Percentiles rank a stretch among this genome's conserved stretches.
phyloP scores from a whole-genome alignment of 2,888 invertebrate species.

The Stenichneumon culpator region DNA sequence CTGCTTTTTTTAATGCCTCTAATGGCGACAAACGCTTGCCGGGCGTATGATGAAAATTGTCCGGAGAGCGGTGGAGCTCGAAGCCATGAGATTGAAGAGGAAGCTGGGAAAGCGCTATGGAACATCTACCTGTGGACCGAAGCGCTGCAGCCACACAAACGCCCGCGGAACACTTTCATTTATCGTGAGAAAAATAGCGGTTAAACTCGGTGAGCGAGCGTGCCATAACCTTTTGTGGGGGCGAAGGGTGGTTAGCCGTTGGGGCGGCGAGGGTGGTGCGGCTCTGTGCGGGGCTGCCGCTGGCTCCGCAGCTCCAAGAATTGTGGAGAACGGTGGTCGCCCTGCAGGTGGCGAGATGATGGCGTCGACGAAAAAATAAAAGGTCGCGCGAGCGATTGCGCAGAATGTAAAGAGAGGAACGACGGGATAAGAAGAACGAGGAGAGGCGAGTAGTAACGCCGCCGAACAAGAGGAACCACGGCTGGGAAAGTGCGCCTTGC shows the following conservation, averaged over 20 bases:
- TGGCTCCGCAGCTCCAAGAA: conserved; percentile 41
- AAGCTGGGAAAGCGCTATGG: conserved; percentile 42
- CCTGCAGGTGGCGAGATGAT: conserved; percentile 45
- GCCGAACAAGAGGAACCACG: conserved; percentile 12
- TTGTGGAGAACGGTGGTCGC: conserved; percentile 54
- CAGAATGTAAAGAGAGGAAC: conserved; percentile 49
- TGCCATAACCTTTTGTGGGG: conserved; percentile 73
- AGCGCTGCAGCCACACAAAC: conserved; percentile 42
- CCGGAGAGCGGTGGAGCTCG: not conserved
- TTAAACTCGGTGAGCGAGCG: conserved; percentile 76
- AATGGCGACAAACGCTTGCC: not conserved
- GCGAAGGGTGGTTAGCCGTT: conserved; percentile 44
- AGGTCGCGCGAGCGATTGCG: conserved; percentile 51
- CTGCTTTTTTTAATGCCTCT: not conserved
- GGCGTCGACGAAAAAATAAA: conserved; percentile 53
- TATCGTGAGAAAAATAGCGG: conserved; percentile 81
- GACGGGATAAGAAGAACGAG: conserved; percentile 17
- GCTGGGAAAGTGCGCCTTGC: conserved; percentile 1
- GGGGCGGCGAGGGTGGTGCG: conserved; percentile 43
- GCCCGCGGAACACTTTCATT: conserved; percentile 81
- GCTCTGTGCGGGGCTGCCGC: conserved; percentile 31
- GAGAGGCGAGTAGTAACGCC: not conserved
- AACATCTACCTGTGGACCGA: conserved; percentile 11
- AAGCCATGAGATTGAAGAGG: conserved; percentile 15
- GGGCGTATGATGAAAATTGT: not conserved